Evolutionary conservation across 2,113 vertebrate species (phyloP).

Genomic region (Entomyzon cyanotis): DNA sequence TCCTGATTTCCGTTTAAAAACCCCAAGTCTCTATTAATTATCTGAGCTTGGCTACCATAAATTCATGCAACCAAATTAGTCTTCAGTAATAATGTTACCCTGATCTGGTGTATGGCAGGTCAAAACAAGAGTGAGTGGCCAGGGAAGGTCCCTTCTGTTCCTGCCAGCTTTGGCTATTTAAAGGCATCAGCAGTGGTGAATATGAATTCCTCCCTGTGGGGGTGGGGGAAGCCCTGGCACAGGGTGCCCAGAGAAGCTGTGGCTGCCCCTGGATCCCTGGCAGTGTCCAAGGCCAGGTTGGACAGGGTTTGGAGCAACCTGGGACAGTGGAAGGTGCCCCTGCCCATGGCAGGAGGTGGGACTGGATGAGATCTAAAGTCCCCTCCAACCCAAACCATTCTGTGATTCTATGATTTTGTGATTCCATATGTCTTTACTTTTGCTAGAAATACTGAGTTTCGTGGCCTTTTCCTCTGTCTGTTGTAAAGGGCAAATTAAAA

Average conservation of each 20-base stretch:
- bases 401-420: neutral
- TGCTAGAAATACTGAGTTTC: neutral
- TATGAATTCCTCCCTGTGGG: neutral
- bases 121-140: neutral
- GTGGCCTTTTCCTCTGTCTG: neutral
- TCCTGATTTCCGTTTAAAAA: neutral
- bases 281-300: accelerated
- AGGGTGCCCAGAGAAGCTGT: neutral
- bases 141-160: neutral
- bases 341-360: neutral
- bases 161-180: neutral
- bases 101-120: neutral
- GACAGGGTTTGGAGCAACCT: accelerated
- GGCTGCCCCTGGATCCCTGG: neutral
- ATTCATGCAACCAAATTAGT: neutral
- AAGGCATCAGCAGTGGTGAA: neutral
- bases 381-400: neutral
- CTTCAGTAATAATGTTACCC: neutral
- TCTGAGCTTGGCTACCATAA: neutral
- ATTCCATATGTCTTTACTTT: neutral
- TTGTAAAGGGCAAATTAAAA: neutral
- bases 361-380: neutral
- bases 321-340: neutral
- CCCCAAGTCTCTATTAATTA: neutral
- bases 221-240: neutral